Percentiles rank a stretch among this genome's conserved stretches.
These are phyloP conservation scores for Molanna angustata DNA, from an alignment of 2,888 invertebrate genomes.

Conservation along the genomic window DNA sequence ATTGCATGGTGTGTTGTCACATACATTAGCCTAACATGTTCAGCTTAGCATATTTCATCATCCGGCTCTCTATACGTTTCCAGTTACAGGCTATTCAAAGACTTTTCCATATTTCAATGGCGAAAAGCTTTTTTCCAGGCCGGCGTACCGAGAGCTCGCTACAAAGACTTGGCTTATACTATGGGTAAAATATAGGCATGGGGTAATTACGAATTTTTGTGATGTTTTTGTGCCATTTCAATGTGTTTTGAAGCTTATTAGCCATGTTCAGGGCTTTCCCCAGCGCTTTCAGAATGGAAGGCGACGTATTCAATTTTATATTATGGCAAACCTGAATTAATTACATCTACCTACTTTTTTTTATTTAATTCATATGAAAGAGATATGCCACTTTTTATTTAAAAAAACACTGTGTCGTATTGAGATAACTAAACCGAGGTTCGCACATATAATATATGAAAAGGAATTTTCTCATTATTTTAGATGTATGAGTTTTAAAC, in stretches of 20 bases:
- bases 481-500: too few species aligned
- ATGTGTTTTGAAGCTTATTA: conserved; percentile 31
- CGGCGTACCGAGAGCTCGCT: conserved; percentile 7
- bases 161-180: conserved; percentile 25
- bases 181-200: conserved; percentile 15
- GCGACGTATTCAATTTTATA: not conserved
- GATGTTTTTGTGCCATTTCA: conserved; percentile 22
- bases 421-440: too few species aligned
- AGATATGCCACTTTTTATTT: too few species aligned
- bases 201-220: conserved; percentile 28
- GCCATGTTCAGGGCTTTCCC: conserved; percentile 14
- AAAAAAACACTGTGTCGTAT: too few species aligned
- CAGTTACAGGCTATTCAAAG: conserved; percentile 30
- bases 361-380: too few species aligned
- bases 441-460: too few species aligned
- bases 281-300: conserved; percentile 5
- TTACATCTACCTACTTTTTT: too few species aligned
- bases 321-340: too few species aligned
- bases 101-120: conserved; percentile 22
- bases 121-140: conserved; percentile 23
- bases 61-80: conserved; percentile 24
- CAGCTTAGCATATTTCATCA: conserved; percentile 30
- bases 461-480: too few species aligned
- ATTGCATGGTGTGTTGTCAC: too few species aligned
- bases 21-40: conserved; percentile 30